A percentile compares a stretch with the other conserved stretches of the same genome.
These are phyloP conservation scores for Channa argus DNA, from an alignment of 2,113 vertebrate genomes.

Conservation along the genomic window DNA sequence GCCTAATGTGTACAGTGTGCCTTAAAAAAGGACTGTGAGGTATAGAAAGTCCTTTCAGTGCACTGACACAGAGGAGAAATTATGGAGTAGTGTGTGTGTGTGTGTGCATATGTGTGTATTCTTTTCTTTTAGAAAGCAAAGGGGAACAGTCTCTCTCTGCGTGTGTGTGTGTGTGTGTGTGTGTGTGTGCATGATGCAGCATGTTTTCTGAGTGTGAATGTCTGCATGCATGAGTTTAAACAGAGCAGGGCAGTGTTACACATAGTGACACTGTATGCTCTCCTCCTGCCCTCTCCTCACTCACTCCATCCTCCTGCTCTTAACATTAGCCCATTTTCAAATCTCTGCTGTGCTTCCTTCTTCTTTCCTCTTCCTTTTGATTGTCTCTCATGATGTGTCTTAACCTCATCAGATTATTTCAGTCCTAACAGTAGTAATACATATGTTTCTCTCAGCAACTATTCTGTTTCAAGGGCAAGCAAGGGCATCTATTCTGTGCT, in stretches of 20 bases:
- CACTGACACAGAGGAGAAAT: conserved; percentile 27
- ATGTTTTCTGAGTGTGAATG: conserved; percentile 34
- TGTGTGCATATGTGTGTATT: too few species aligned
- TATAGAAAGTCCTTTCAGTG: conserved; percentile 50
- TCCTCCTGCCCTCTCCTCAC: conserved; percentile 39
- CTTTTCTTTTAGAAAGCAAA: neutral
- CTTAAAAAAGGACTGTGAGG: conserved; percentile 64
- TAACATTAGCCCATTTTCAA: conserved; percentile 41
- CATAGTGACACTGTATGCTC: conserved; percentile 61
- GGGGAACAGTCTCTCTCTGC: conserved; percentile 9
- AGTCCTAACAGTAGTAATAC: conserved; percentile 13
- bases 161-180: conserved; percentile 17
- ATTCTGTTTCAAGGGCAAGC: conserved; percentile 69
- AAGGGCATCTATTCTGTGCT: conserved; percentile 53
- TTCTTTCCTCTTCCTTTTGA: conserved; percentile 10
- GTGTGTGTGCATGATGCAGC: conserved; percentile 28
- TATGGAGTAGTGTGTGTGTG: conserved; percentile 12
- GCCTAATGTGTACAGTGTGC: conserved; percentile 57
- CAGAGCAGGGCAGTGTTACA: conserved; percentile 48
- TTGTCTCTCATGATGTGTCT: conserved; percentile 16
- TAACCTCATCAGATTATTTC: conserved; percentile 19
- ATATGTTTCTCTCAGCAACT: conserved; percentile 40
- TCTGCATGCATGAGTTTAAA: conserved; percentile 59
- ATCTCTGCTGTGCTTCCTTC: conserved; percentile 35
- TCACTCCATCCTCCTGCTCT: conserved; percentile 34